These are phyloP conservation scores for Eulacestoma nigropectus DNA, from an alignment of 2,113 vertebrate species.

Conservation along the genomic window DNA sequence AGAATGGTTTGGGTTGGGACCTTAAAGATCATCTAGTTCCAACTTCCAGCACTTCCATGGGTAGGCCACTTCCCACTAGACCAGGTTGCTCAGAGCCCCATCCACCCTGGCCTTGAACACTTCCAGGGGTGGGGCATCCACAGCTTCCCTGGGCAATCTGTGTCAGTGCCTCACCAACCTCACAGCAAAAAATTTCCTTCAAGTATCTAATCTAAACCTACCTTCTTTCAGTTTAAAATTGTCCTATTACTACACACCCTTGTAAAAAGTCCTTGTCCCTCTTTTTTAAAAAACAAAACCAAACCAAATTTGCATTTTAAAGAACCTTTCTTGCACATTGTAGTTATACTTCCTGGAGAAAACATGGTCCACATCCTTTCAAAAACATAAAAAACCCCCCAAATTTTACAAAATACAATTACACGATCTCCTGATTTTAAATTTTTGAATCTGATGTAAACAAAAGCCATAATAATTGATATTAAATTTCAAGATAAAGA, in stretches of 20 bases:
- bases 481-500: neutral
- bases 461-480: neutral
- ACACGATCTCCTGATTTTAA: neutral
- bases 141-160: neutral
- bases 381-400: fast-evolving
- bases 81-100: neutral
- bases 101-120: neutral
- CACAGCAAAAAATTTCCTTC: neutral
- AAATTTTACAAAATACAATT: neutral
- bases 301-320: neutral
- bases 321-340: neutral
- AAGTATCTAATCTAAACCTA: neutral
- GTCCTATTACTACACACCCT: neutral
- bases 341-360: neutral
- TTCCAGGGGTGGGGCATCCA: neutral
- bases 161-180: neutral
- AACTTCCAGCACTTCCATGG: neutral
- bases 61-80: neutral
- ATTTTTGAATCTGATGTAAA: neutral
- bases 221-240: neutral
- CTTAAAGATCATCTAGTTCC: neutral
- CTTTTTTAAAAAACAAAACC: neutral
- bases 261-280: neutral
- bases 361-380: neutral
- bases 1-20: neutral